phyloP scores from a whole-genome alignment of 2,113 vertebrate species.

The Dicentrarchus labrax region DNA sequence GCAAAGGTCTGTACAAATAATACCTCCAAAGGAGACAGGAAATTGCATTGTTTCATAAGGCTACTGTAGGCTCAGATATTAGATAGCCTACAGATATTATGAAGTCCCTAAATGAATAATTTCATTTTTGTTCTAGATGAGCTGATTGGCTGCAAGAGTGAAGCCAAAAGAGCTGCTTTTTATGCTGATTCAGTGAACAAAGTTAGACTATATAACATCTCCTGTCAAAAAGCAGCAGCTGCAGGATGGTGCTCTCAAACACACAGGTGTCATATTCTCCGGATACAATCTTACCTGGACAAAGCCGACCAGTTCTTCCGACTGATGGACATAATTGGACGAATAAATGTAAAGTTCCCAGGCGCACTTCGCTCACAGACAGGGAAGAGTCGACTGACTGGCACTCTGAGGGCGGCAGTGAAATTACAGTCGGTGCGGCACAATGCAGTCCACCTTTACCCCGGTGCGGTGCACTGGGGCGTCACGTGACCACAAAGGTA shows the following conservation, averaged over 20 bases:
- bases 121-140: not conserved
- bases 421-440: slow-evolving; percentile 33
- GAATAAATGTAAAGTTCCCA: not conserved
- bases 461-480: slow-evolving; percentile 66
- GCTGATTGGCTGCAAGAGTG: not conserved
- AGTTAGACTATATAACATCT: not conserved
- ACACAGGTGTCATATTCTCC: not conserved
- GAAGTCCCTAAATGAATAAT: not conserved
- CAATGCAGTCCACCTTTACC: slow-evolving; percentile 86
- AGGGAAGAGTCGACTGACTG: slow-evolving; percentile 11
- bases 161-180: not conserved
- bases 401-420: slow-evolving; percentile 45
- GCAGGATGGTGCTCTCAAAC: not conserved
- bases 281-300: slow-evolving; percentile 88
- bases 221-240: not conserved
- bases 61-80: not conserved
- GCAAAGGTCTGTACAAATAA: not conserved
- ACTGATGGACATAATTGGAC: slow-evolving; percentile 85
- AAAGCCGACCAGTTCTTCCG: slow-evolving; percentile 93
- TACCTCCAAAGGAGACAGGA: not conserved
- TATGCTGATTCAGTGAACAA: not conserved
- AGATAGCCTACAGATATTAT: not conserved
- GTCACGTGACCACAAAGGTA: slow-evolving; percentile 87
- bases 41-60: not conserved
- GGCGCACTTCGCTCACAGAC: not conserved